Evolutionary conservation across 2,888 invertebrate genomes (phyloP), one percentile per base, ranked within the genome.

Genomic region (Eilema griseolum): DNA sequence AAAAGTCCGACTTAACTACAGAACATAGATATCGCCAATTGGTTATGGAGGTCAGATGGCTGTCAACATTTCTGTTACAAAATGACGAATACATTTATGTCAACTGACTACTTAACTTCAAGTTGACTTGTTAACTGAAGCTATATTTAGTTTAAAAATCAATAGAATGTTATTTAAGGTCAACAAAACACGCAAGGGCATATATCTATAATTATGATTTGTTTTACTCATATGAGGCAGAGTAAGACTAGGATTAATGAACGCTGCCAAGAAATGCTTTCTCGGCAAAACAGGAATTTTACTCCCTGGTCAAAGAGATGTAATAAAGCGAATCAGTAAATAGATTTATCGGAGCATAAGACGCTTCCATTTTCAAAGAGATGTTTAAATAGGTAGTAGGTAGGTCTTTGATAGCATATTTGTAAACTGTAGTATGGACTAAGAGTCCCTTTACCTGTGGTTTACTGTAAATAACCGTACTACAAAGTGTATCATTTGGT

Each of bases 91-190:
- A 52, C 12, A 41, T 28, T 52, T 52, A 64, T 28, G 14, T 46
- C 46, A 64, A 10, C 8, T 8, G n/a, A 46, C 26, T n/a, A n/a
- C n/a, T n/a, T n/a, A 23, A 57, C 52, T 61, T 31, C 23, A 16
- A 20, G 28, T 37, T 37, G 20, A 8, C 20, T 68, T 61, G 67
- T 52, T 69, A 66, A 68, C n/a, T 24, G 65, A 12, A 76, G 66
- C 72, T 79, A 75, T 77, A 69, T 74, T 75, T 77, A 74, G 73
- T 72, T 74, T 67, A 62, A 69, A 73, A 80, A 78, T 80, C 80
- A 67, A 80, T 80, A 76, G n/a, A 46, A 52, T 67, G 70, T 62
- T 61, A 72, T 66, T 61, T 70, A 71, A 80, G 75, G 78, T 76
- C 73, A 75, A 64, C 66, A 52, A 41, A 52, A 11, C 73, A 41